A percentile compares a stretch with the other conserved stretches of the same genome.
These are phyloP conservation scores for Myotis brandtii DNA, from an alignment of 2,113 vertebrate genomes.

Conservation along the genomic window DNA sequence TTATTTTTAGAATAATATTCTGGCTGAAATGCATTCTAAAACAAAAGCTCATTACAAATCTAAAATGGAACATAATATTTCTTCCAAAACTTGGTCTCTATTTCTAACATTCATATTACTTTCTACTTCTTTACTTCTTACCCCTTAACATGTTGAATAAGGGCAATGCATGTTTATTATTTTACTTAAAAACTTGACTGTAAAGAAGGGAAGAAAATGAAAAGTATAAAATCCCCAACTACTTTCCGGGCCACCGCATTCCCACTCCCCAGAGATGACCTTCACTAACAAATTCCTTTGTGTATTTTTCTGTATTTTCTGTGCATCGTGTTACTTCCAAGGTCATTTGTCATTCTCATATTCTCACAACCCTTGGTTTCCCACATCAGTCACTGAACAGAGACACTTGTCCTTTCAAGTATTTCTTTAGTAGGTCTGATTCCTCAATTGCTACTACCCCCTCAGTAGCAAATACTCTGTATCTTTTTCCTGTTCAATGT, in stretches of 20 bases:
- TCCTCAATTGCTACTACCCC: neutral
- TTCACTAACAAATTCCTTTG: neutral
- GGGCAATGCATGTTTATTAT: neutral
- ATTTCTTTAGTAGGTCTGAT: neutral
- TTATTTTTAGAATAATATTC: constrained; percentile 54
- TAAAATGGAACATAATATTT: neutral
- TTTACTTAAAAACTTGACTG: neutral
- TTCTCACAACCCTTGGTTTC: neutral
- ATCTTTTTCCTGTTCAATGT: neutral
- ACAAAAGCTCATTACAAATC: neutral
- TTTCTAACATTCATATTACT: neutral
- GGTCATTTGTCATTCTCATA: neutral
- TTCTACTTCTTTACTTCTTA: constrained; percentile 7
- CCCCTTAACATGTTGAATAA: neutral
- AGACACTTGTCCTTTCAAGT: neutral
- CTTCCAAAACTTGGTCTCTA: neutral
- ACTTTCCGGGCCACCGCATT: neutral
- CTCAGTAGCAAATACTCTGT: neutral
- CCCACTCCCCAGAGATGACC: neutral
- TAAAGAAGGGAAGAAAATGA: neutral
- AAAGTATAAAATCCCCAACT: neutral
- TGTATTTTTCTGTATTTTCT: neutral
- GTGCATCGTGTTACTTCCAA: neutral
- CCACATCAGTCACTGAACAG: neutral
- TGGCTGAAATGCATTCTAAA: neutral